These are phyloP conservation scores for Macroteleia sp. DNA, from an alignment of 2,888 invertebrate species.

Conservation along the genomic window DNA sequence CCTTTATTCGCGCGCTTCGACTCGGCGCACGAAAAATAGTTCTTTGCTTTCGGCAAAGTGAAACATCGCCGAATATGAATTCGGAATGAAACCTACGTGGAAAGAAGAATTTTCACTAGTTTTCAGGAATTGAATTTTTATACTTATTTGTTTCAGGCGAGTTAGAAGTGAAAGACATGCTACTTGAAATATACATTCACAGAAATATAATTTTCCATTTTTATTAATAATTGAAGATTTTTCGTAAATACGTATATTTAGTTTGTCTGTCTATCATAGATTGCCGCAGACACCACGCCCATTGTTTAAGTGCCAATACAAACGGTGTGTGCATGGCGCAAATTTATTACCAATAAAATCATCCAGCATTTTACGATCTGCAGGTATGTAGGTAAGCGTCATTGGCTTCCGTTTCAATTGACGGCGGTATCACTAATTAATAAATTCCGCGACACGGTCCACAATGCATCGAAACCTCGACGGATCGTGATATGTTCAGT, in stretches of 20 bases:
- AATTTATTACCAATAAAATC: constrained; percentile 81
- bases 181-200: too few species aligned
- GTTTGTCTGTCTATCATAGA: constrained; percentile 52
- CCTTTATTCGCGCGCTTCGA: too few species aligned
- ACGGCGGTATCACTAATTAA: constrained; percentile 61
- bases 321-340: constrained; percentile 69
- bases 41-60: too few species aligned
- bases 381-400: constrained; percentile 72
- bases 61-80: too few species aligned
- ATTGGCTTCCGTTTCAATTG: constrained; percentile 70
- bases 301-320: constrained; percentile 72
- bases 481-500: constrained; percentile 33
- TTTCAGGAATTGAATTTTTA: too few species aligned
- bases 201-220: too few species aligned
- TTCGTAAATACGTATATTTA: constrained; percentile 23
- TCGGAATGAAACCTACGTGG: too few species aligned
- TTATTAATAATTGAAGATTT: too few species aligned
- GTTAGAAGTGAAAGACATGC: too few species aligned
- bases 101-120: too few species aligned
- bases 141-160: too few species aligned
- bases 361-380: constrained; percentile 76
- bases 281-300: constrained; percentile 67
- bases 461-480: constrained; percentile 25
- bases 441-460: constrained; percentile 56
- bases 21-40: too few species aligned